Percentiles rank a stretch among this genome's conserved stretches.
phyloP scores from a whole-genome alignment of 2,113 vertebrate genomes.

The Mystacornis crossleyi region DNA sequence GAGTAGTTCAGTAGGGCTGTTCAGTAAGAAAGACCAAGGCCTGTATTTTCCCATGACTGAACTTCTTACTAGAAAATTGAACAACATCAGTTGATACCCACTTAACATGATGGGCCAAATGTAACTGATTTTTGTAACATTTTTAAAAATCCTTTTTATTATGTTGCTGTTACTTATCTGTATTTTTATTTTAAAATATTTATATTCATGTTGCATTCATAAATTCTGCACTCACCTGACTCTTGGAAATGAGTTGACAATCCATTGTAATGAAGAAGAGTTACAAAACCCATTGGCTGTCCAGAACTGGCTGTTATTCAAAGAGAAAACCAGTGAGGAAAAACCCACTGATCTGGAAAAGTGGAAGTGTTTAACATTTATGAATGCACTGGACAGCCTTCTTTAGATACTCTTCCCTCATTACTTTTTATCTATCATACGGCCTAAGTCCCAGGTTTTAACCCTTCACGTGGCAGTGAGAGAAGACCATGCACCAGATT shows the following conservation, averaged over 20 bases:
- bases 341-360: not conserved
- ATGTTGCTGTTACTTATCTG: not conserved
- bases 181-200: not conserved
- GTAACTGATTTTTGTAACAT: not conserved
- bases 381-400: not conserved
- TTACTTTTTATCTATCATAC: not conserved
- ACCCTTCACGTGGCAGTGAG: not conserved
- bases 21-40: not conserved
- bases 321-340: not conserved
- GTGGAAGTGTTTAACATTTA: not conserved
- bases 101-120: not conserved
- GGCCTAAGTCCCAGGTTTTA: not conserved
- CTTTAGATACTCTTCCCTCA: not conserved
- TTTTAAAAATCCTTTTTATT: not conserved
- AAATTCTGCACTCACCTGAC: not conserved
- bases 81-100: not conserved
- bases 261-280: not conserved
- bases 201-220: not conserved
- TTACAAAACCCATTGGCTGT: not conserved
- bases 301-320: not conserved
- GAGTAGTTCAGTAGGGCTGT: not conserved
- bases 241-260: not conserved
- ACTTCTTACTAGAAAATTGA: not conserved
- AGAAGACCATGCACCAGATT: not conserved
- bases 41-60: not conserved